These are phyloP conservation scores for Odobenus rosmarus DNA, from an alignment of 2,113 vertebrate species.

Conservation along the genomic window DNA sequence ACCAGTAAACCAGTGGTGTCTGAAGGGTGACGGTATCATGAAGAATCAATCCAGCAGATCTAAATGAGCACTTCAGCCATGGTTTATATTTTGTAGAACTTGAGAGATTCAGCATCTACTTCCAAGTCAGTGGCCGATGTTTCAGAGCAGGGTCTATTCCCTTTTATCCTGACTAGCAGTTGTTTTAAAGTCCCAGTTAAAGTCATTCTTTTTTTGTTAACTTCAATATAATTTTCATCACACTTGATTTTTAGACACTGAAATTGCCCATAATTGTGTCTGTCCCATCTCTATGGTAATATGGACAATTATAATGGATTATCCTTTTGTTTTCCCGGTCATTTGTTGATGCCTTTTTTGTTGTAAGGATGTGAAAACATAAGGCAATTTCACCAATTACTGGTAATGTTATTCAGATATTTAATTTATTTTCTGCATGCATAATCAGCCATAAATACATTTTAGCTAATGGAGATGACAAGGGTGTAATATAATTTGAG, in stretches of 20 bases:
- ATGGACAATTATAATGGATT: conserved; percentile 76
- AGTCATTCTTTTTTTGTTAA: conserved; percentile 51
- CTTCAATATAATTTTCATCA: conserved; percentile 69
- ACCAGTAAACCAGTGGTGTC: not conserved
- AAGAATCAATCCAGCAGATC: not conserved
- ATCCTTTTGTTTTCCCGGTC: conserved; percentile 66
- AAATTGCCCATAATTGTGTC: conserved; percentile 74
- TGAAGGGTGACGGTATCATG: not conserved
- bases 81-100: not conserved
- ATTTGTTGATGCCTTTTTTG: conserved; percentile 76
- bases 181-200: conserved; percentile 7
- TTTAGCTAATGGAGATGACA: conserved; percentile 78
- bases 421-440: conserved; percentile 76
- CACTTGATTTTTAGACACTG: conserved; percentile 74
- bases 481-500: conserved; percentile 76
- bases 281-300: conserved; percentile 61
- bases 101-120: not conserved
- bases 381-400: conserved; percentile 75
- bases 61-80: not conserved
- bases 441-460: conserved; percentile 78
- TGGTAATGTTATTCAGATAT: conserved; percentile 75
- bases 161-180: not conserved
- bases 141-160: not conserved
- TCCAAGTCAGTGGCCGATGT: not conserved
- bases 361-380: conserved; percentile 74